Percentiles rank a stretch among this genome's conserved stretches.
phyloP scores from a whole-genome alignment of 1,140 invertebrate species.

The Drosophila persimilis region DNA sequence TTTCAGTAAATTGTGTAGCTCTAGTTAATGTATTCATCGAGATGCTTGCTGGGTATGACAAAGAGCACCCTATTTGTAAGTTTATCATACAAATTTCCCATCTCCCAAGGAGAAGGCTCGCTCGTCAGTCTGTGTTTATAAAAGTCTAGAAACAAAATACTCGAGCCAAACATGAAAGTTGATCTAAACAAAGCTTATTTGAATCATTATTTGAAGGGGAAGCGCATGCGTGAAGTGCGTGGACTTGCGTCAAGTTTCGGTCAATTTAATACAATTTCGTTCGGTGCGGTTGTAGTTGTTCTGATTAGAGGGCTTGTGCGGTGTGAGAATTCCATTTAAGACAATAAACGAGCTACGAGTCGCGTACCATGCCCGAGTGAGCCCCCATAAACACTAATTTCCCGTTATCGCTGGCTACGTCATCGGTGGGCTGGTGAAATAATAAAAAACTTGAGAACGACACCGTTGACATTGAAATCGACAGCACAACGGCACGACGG shows the following conservation, averaged over 20 bases:
- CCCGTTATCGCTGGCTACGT: conserved; percentile 45
- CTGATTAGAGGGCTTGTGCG: not conserved
- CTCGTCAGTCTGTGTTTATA: no score
- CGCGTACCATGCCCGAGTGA: conserved; percentile 10
- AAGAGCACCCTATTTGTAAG: no score
- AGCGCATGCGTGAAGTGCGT: conserved; percentile 12
- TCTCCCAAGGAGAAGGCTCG: no score
- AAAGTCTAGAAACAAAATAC: not conserved
- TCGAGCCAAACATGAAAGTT: not conserved
- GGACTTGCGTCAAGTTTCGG: not conserved
- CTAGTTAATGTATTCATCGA: no score
- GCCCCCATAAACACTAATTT: conserved; percentile 38
- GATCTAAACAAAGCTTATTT: conserved; percentile 21
- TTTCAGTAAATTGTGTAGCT: no score
- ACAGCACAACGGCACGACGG: conserved; percentile 7
- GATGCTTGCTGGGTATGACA: no score
- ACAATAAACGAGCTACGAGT: conserved; percentile 8
- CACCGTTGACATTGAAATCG: conserved; percentile 74
- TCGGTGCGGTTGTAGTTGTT: not conserved
- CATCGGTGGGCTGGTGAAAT: conserved; percentile 64
- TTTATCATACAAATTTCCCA: no score
- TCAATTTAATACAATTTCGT: conserved; percentile 15
- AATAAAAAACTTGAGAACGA: conserved; percentile 49
- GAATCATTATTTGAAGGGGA: conserved; percentile 4
- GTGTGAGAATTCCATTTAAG: not conserved